phyloP scores from a whole-genome alignment of 2,113 vertebrate genomes.

The Varanus salvator region DNA sequence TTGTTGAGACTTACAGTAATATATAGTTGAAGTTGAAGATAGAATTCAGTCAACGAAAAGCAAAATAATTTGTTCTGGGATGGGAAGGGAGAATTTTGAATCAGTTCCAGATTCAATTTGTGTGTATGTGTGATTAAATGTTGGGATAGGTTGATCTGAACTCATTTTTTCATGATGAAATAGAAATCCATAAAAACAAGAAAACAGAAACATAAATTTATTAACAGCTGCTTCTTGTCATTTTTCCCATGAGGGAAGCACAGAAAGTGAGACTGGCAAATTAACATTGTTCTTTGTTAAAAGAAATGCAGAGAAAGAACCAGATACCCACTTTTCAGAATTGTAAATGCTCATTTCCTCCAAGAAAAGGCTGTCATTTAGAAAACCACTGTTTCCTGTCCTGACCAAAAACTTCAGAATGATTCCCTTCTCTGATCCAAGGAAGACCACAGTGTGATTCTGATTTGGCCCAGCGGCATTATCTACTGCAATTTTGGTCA shows the following conservation, averaged over 20 bases:
- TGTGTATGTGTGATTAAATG: background rate
- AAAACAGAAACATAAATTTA: constrained; percentile 4
- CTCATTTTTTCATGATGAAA: constrained; percentile 12
- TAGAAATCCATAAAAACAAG: constrained; percentile 28
- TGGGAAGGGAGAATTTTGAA: background rate
- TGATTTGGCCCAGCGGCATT: constrained; percentile 88
- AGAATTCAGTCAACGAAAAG: background rate
- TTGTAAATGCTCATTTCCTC: constrained; percentile 98
- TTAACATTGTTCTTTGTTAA: background rate
- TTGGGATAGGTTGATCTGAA: background rate
- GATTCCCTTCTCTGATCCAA: constrained; percentile 97
- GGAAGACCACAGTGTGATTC: constrained; percentile 95
- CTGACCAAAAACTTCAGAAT: constrained; percentile 96
- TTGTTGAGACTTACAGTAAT: background rate
- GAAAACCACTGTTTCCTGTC: constrained; percentile 88
- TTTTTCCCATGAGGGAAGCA: background rate
- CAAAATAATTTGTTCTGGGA: background rate
- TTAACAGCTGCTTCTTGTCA: background rate
- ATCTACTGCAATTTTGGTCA: constrained; percentile 96
- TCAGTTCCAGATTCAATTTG: background rate
- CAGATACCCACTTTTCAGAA: constrained; percentile 90
- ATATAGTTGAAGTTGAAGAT: background rate
- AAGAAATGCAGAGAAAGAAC: constrained; percentile 57
- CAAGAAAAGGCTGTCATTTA: constrained; percentile 96
- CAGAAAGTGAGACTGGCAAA: background rate